These are phyloP conservation scores for Eidolon helvum DNA, from an alignment of 2,113 vertebrate genomes.

Conservation along the genomic window DNA sequence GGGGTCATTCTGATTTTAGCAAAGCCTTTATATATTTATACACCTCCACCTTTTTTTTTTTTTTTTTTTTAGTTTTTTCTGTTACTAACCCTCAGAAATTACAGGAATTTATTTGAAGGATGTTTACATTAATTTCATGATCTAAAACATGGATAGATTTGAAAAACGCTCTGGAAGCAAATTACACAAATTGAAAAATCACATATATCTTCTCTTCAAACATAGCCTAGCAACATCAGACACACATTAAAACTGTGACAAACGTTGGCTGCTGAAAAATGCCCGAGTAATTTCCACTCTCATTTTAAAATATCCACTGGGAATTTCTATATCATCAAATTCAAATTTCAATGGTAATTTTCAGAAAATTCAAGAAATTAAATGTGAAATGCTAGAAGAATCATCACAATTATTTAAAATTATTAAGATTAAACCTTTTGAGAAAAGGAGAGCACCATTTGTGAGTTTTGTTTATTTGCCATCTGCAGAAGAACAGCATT, in stretches of 20 bases:
- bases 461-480: not conserved
- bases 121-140: conserved; percentile 31
- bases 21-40: not conserved
- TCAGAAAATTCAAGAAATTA: conserved; percentile 10
- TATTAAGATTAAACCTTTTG: not conserved
- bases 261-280: not conserved
- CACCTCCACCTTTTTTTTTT: not conserved
- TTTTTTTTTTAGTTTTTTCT: conserved; percentile 14
- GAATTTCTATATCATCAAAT: not conserved
- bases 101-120: not conserved
- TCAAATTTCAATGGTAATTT: not conserved
- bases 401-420: not conserved
- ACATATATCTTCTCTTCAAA: not conserved
- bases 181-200: not conserved
- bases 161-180: not conserved
- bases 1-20: not conserved
- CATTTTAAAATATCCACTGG: not conserved
- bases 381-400: not conserved
- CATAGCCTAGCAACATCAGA: not conserved
- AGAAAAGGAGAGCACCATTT: not conserved
- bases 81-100: not conserved
- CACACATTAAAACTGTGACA: not conserved
- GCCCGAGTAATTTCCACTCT: not conserved
- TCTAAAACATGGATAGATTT: not conserved
- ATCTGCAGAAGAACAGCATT: not conserved